These are phyloP conservation scores for Ancistrus triradiatus DNA, from an alignment of 2,113 vertebrate genomes.

Conservation along the genomic window DNA sequence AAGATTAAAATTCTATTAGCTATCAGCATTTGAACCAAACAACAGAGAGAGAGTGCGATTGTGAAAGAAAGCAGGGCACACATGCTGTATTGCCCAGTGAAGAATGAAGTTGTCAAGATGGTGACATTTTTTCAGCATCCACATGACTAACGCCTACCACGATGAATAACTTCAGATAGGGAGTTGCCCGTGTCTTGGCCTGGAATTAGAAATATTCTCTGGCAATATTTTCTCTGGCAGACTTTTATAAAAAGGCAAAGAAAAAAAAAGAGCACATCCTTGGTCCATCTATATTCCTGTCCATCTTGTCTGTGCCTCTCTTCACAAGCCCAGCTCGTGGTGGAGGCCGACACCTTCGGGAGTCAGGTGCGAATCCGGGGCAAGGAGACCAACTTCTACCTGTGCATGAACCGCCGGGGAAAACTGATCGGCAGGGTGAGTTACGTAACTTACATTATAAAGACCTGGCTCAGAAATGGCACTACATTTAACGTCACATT, in stretches of 20 bases:
- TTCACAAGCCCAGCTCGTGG: conserved; percentile 87
- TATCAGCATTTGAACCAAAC: conserved; percentile 19
- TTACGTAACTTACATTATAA: too few relatives aligned
- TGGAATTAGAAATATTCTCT: conserved; percentile 26
- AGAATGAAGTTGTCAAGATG: conserved; percentile 35
- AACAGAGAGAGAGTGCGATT: too few relatives aligned
- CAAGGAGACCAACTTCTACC: conserved; percentile 84
- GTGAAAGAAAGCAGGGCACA: background rate
- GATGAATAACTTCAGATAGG: conserved; percentile 25
- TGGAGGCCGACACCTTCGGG: conserved; percentile 87
- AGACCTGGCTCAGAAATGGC: too few relatives aligned
- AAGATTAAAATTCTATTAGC: conserved; percentile 13
- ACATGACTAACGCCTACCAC: conserved; percentile 9
- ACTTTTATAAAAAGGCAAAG: conserved; percentile 1
- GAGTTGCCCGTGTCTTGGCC: conserved; percentile 22
- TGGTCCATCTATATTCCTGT: conserved; percentile 17
- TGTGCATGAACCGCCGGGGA: conserved; percentile 86
- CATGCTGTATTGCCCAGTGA: conserved; percentile 24
- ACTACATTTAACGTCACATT: too few relatives aligned
- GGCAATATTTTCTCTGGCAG: conserved; percentile 32
- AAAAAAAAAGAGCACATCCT: conserved; percentile 23
- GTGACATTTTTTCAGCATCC: background rate
- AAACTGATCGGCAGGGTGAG: conserved; percentile 87
- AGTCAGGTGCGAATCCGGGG: conserved; percentile 88
- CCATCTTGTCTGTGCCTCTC: conserved; percentile 46